phyloP scores from a whole-genome alignment of 2,113 vertebrate species.

The Archocentrus centrarchus region DNA sequence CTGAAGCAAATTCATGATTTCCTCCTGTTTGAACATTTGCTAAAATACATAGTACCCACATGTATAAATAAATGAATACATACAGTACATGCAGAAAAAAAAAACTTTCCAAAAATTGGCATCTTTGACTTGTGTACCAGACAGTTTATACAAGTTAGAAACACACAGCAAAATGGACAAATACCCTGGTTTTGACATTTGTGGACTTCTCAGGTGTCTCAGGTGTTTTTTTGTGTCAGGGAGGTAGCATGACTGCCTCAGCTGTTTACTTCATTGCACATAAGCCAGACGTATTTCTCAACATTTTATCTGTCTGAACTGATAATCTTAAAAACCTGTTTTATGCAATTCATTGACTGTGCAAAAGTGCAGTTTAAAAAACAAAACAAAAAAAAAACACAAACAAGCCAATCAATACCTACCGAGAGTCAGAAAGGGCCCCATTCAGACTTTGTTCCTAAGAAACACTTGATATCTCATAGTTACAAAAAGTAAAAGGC shows the following conservation, averaged over 20 bases:
- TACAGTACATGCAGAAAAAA: too few species aligned
- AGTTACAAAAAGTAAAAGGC: background rate
- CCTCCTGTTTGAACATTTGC: background rate
- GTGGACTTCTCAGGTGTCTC: background rate
- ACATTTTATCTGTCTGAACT: constrained; percentile 19
- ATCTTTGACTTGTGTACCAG: too few species aligned
- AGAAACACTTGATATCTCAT: background rate
- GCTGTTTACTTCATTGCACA: background rate
- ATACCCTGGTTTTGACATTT: constrained; percentile 7
- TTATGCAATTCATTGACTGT: background rate
- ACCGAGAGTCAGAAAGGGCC: background rate
- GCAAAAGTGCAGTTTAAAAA: background rate
- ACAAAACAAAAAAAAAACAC: constrained; percentile 36
- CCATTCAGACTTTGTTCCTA: background rate
- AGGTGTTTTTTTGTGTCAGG: background rate
- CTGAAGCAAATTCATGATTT: background rate
- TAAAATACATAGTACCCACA: background rate
- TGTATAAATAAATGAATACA: background rate
- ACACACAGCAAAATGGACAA: background rate
- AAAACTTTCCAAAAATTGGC: too few species aligned
- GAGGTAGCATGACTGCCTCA: background rate
- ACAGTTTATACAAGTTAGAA: background rate
- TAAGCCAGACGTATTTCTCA: background rate
- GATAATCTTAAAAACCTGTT: constrained; percentile 30
- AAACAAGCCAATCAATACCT: constrained; percentile 37